Percentiles rank a stretch among this genome's conserved stretches.
Conservation (phyloP, 2,888 invertebrate genomes). For the Kryphioiulus occultus region DNA sequence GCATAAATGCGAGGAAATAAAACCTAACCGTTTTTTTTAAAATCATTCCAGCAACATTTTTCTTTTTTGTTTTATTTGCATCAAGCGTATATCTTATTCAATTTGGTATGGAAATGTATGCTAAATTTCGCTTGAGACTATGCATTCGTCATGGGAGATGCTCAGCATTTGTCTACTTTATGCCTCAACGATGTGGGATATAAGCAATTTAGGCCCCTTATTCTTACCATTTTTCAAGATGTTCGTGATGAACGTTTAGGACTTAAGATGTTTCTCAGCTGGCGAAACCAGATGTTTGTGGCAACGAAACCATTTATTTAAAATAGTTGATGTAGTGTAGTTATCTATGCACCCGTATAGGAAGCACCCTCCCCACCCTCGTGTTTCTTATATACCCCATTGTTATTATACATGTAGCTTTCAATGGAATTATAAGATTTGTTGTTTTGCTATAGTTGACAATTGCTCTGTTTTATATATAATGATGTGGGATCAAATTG, state of each 20-base stretch:
- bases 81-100: not conserved
- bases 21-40: not conserved
- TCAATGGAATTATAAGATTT: too few relatives aligned
- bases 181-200: not conserved
- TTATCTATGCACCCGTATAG: too few relatives aligned
- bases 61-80: not conserved
- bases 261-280: not conserved
- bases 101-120: not conserved
- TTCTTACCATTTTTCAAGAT: not conserved
- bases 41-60: not conserved
- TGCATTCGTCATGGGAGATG: not conserved
- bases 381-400: too few relatives aligned
- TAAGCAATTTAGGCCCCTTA: not conserved
- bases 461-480: too few relatives aligned
- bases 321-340: too few relatives aligned
- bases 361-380: too few relatives aligned
- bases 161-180: not conserved
- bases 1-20: not conserved
- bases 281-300: not conserved
- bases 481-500: too few relatives aligned
- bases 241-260: not conserved
- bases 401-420: too few relatives aligned
- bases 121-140: not conserved
- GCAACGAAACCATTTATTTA: too few relatives aligned
- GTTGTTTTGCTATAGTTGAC: too few relatives aligned